Evolutionary conservation across 1,140 invertebrate genomes (phyloP), one percentile per base, ranked within the genome.

Genomic region (Agrilus planipennis): DNA sequence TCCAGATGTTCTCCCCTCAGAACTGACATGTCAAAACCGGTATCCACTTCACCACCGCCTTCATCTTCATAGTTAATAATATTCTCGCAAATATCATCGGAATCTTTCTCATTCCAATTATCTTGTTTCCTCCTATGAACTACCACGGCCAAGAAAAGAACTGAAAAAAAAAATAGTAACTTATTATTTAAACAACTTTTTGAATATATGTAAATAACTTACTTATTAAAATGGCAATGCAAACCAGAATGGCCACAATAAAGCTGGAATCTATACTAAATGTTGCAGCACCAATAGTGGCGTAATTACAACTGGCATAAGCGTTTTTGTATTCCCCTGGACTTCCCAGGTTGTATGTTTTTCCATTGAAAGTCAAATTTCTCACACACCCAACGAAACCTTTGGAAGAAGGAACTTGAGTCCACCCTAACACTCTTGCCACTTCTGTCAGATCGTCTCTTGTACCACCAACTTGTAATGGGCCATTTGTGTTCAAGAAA

Each of bases 51-150:
- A 49, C 91, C 91, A 54, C 89, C 91, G 23, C 92, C 92, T 67
- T 97, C 92, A 53, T 96, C 93, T 61, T 94, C 89, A 56, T 97
- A 96, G 53, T 89, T 89, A 44, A 96, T 94, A 45, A 97, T 95
- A 54, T 91, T 97, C 64, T 96, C 92, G 45, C 91, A 69, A 22
- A 95, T 92, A 59, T 97, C 93, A 58, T 96, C 91, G 50, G 89
- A 79, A 55, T 95, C 90, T 57, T 93, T 93, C 54, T 77, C 76
- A 21, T 89, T 81, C 50, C 83, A 74, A 42, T 89, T 88, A 55
- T 93, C 84, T 7, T 83, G 79, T 50, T 83, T 79, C 21, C 81
- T 72, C 45, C 81, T 74, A 52, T 90, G 88, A 0, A 91, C 82
- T 2, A 92, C 84, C 31, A 92, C 82, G 2, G 88, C 82, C 52